A percentile compares a stretch with the other conserved stretches of the same genome.
phyloP scores from a whole-genome alignment of 2,113 vertebrate genomes.

The Melanocharis versteri region DNA sequence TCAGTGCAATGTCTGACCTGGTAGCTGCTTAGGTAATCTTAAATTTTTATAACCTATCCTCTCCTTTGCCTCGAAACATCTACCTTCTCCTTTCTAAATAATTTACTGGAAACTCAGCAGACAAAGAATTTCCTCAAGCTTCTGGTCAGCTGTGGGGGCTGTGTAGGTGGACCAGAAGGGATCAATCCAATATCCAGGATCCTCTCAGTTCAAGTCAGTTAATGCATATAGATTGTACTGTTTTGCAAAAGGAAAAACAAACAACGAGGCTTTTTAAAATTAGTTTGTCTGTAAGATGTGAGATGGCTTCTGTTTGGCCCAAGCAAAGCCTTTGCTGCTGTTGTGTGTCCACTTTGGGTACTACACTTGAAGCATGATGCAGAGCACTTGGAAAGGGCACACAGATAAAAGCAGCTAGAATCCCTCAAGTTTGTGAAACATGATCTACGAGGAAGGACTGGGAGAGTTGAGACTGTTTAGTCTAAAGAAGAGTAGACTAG shows the following conservation, averaged over 20 bases:
- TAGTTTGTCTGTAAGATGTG: neutral
- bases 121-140: neutral
- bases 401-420: neutral
- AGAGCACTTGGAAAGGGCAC: neutral
- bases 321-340: constrained; percentile 35
- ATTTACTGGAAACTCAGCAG: neutral
- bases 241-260: neutral
- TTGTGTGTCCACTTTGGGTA: constrained; percentile 33
- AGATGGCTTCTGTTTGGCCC: neutral
- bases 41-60: neutral
- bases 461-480: neutral
- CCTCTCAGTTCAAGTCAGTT: neutral
- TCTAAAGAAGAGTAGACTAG: neutral
- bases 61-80: neutral
- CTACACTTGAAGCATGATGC: neutral
- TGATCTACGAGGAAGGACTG: neutral
- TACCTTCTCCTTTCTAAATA: neutral
- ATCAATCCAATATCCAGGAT: neutral
- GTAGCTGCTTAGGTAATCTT: neutral
- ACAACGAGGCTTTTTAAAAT: neutral
- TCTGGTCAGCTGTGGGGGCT: neutral
- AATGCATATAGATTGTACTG: neutral
- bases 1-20: neutral
- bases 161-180: neutral
- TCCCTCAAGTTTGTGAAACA: neutral